A percentile compares a stretch with the other conserved stretches of the same genome.
Evolutionary conservation across 2,797 vertebrate genomes (phyloP).

Genomic region (Hylomyscus alleni): DNA sequence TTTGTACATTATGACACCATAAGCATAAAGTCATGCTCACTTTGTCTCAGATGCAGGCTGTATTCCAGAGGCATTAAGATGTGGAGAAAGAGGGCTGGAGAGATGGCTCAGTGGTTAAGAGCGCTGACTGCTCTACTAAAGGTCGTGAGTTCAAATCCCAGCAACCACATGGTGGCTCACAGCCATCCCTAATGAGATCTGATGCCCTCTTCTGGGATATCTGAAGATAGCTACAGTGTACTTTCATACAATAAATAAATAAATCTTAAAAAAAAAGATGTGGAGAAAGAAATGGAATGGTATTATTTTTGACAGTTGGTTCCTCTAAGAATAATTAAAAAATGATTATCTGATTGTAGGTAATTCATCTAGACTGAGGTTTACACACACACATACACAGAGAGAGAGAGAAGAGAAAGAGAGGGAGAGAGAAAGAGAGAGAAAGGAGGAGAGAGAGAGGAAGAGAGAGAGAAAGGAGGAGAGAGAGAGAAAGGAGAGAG

Average conservation of each 20-base stretch:
- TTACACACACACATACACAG: not conserved
- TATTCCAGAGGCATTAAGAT: not conserved
- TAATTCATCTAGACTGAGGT: not conserved
- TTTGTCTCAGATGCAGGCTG: not conserved
- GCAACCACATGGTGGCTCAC: too few species aligned
- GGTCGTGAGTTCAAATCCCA: too few species aligned
- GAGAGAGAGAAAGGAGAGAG: not conserved
- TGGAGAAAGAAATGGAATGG: not conserved
- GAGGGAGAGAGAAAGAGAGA: not conserved
- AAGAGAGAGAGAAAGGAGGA: not conserved
- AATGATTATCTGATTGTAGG: not conserved
- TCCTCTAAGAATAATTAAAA: not conserved
- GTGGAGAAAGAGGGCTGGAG: not conserved
- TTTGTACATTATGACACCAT: not conserved
- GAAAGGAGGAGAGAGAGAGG: not conserved
- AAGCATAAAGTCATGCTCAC: not conserved
- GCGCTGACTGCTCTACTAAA: too few species aligned
- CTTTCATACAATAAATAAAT: too few species aligned
- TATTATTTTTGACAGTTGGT: not conserved
- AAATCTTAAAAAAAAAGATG: too few species aligned
- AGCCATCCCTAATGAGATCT: too few species aligned
- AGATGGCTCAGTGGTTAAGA: too few species aligned
- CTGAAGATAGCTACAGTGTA: too few species aligned
- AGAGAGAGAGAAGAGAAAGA: not conserved
- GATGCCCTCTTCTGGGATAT: too few species aligned